Percentiles rank a stretch among this genome's conserved stretches.
Evolutionary conservation across 1,140 invertebrate genomes (phyloP).

Genomic region (Chionoecetes opilio): DNA sequence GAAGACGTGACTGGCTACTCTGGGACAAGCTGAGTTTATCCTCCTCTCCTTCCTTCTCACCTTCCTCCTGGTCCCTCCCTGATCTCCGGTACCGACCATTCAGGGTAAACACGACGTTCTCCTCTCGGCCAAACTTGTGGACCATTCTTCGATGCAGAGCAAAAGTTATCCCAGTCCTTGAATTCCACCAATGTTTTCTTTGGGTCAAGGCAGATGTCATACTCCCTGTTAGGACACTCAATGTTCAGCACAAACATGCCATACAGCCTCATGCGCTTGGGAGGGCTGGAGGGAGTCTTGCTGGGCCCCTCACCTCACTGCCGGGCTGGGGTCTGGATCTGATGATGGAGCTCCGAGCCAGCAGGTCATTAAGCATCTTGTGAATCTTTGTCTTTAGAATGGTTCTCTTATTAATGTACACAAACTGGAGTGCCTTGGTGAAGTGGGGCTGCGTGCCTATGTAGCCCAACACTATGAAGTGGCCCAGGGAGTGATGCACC

Average conservation of each 20-base stretch:
- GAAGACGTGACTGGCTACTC: conserved; percentile 58
- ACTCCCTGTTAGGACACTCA: conserved; percentile 86
- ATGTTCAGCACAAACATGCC: conserved; percentile 87
- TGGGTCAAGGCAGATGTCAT: conserved; percentile 86
- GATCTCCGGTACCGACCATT: conserved; percentile 66
- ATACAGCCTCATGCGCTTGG: conserved; percentile 83
- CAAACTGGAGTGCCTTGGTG: conserved; percentile 86
- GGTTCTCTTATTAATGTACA: conserved; percentile 87
- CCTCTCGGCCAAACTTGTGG: conserved; percentile 81
- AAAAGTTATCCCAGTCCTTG: conserved; percentile 86
- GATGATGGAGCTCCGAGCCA: conserved; percentile 83
- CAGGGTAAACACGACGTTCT: conserved; percentile 65
- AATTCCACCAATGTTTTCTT: conserved; percentile 87
- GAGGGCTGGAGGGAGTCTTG: conserved; percentile 81
- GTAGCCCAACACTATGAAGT: conserved; percentile 85
- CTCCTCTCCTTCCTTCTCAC: not conserved
- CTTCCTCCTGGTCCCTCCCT: conserved; percentile 44
- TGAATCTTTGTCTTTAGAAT: conserved; percentile 85
- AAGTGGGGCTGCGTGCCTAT: conserved; percentile 84
- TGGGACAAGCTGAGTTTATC: conserved; percentile 37
- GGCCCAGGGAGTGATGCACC: conserved; percentile 84
- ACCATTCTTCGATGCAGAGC: conserved; percentile 85
- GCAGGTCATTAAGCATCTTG: conserved; percentile 85
- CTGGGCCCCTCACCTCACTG: conserved; percentile 53
- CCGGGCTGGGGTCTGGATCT: conserved; percentile 81